These are phyloP conservation scores for Thamnophis sirtalis DNA, from an alignment of 2,113 vertebrate species.

Conservation along the genomic window DNA sequence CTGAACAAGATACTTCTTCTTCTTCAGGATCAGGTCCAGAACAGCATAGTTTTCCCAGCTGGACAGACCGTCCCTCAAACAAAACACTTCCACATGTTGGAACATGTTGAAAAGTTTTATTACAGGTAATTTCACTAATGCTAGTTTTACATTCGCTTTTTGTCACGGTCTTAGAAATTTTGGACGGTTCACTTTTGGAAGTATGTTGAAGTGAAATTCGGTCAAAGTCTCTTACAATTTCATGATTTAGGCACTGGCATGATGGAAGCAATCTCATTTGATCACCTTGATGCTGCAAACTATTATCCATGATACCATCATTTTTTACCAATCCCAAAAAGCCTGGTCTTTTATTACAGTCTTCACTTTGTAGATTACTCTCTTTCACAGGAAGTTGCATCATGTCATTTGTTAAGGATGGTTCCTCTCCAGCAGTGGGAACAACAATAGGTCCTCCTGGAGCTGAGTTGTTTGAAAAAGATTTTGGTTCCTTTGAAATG, in stretches of 20 bases:
- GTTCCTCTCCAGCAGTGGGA: slow-evolving; percentile 79
- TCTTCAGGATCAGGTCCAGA: slow-evolving; percentile 77
- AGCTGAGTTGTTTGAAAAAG: slow-evolving; percentile 63
- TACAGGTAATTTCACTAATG: slow-evolving; percentile 47
- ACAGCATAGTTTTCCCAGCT: slow-evolving; percentile 74
- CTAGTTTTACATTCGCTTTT: slow-evolving; percentile 61
- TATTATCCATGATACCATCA: slow-evolving; percentile 54
- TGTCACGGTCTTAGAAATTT: slow-evolving; percentile 17
- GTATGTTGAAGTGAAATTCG: slow-evolving; percentile 69
- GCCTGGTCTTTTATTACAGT: slow-evolving; percentile 54
- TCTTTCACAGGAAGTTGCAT: slow-evolving; percentile 57
- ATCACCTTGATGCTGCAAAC: slow-evolving; percentile 54
- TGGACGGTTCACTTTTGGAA: slow-evolving; percentile 50
- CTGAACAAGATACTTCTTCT: slow-evolving; percentile 77
- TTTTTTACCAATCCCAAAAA: slow-evolving; percentile 72
- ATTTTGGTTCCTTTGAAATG: slow-evolving; percentile 74
- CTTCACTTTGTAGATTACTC: slow-evolving; percentile 53
- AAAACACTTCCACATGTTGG: slow-evolving; percentile 66
- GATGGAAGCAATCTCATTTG: slow-evolving; percentile 49
- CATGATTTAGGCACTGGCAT: slow-evolving; percentile 68
- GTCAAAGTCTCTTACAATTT: slow-evolving; percentile 78
- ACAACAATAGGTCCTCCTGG: slow-evolving; percentile 79
- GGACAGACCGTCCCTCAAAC: slow-evolving; percentile 71
- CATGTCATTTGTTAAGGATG: slow-evolving; percentile 35
- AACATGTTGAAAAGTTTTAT: slow-evolving; percentile 62